A percentile compares a stretch with the other conserved stretches of the same genome.
Evolutionary conservation across 2,888 invertebrate genomes (phyloP).

Genomic region (Galeruca laticollis): DNA sequence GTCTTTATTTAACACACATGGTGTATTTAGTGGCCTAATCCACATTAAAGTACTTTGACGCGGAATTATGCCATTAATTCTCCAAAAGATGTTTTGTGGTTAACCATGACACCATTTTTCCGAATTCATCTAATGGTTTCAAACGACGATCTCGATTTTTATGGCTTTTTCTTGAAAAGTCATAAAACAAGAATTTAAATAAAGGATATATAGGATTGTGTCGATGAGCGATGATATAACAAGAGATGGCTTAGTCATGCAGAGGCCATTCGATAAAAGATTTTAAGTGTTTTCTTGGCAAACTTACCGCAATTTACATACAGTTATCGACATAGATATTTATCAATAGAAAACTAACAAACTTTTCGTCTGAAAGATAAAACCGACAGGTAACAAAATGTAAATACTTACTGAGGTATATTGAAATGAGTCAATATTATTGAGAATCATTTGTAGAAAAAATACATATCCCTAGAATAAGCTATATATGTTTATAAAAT

Average conservation of each 20-base stretch:
- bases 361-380: neutral
- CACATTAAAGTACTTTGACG: neutral
- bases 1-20: neutral
- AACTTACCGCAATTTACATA: neutral
- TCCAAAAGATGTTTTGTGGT: constrained; percentile 3
- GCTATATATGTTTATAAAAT: no score
- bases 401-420: neutral
- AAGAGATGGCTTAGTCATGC: constrained; percentile 1
- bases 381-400: neutral
- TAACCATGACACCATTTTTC: constrained; percentile 18
- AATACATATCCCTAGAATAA: no score
- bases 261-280: constrained; percentile 5
- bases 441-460: neutral
- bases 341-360: neutral
- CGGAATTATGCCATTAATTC: constrained; percentile 3
- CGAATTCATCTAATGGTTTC: neutral
- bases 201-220: neutral
- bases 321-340: constrained; percentile 3
- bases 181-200: constrained; percentile 8
- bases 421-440: neutral
- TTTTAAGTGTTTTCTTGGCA: constrained; percentile 14
- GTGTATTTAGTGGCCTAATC: neutral
- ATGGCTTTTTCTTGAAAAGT: constrained; percentile 13
- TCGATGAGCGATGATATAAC: neutral
- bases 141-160: constrained; percentile 18